phyloP scores from a whole-genome alignment of 53 echinoderm and acorn worm species.

The Stichopus horrens region DNA sequence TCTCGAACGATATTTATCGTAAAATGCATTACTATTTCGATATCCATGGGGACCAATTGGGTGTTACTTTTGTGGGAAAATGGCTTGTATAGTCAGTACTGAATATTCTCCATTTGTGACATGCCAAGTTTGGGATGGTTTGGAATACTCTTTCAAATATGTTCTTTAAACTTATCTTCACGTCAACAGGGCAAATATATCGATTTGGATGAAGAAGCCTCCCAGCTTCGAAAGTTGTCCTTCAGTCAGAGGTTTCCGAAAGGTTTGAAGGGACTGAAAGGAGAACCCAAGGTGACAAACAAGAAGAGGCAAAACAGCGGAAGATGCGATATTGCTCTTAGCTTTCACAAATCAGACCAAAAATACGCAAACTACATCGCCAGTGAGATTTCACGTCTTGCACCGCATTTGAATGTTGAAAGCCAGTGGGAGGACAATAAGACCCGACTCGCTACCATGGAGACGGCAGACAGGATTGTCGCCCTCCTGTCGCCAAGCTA shows the following conservation, averaged over 20 bases:
- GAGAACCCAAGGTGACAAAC: neutral
- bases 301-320: neutral
- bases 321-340: slow-evolving; percentile 69
- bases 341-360: slow-evolving; percentile 66
- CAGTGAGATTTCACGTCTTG: slow-evolving; percentile 12
- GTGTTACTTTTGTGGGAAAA: too few relatives aligned
- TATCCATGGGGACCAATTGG: too few relatives aligned
- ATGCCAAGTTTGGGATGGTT: too few relatives aligned
- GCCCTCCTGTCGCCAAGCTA: slow-evolving; percentile 81
- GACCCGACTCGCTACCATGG: slow-evolving; percentile 62
- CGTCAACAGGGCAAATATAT: neutral
- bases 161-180: neutral
- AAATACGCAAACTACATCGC: slow-evolving; percentile 61
- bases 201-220: slow-evolving; percentile 17
- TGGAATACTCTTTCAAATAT: too few relatives aligned
- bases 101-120: too few relatives aligned
- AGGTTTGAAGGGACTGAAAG: neutral
- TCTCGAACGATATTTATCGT: too few relatives aligned
- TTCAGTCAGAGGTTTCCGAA: slow-evolving; percentile 22
- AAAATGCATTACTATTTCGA: too few relatives aligned
- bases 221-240: neutral
- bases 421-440: slow-evolving; percentile 53
- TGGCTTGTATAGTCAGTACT: too few relatives aligned
- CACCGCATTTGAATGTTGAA: slow-evolving; percentile 55
- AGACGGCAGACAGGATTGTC: slow-evolving; percentile 65